A percentile compares a stretch with the other conserved stretches of the same genome.
Conservation (phyloP, 2,888 invertebrate genomes). For the Drosophila anomelani region DNA sequence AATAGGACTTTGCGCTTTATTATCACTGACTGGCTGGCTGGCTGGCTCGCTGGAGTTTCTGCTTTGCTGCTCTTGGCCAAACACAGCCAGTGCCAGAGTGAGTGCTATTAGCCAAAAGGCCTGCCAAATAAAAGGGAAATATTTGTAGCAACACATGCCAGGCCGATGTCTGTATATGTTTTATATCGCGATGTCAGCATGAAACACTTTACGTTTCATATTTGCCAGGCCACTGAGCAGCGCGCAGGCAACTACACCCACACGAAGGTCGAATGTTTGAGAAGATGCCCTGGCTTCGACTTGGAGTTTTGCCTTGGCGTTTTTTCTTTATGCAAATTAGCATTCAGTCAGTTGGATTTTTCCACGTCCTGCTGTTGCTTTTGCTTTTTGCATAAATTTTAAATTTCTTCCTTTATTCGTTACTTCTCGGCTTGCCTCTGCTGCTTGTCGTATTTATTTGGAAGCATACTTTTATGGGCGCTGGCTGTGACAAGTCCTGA, state of each 20-base stretch:
- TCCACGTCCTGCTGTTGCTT: slow-evolving; percentile 29
- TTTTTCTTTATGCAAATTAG: slow-evolving; percentile 77
- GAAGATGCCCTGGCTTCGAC: slow-evolving; percentile 8
- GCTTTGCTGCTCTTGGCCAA: slow-evolving; percentile 58
- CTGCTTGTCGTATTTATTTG: slow-evolving; percentile 36
- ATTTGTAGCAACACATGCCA: slow-evolving; percentile 45
- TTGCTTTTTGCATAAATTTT: slow-evolving; percentile 73
- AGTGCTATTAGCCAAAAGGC: slow-evolving; percentile 71
- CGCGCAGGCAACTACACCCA: slow-evolving; percentile 17
- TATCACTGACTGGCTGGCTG: slow-evolving; percentile 17
- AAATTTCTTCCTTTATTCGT: slow-evolving; percentile 68
- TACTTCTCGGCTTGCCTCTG: slow-evolving; percentile 30
- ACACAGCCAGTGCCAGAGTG: slow-evolving; percentile 28
- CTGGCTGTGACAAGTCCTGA: slow-evolving; percentile 61
- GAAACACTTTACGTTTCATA: slow-evolving; percentile 74
- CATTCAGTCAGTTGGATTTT: slow-evolving; percentile 50
- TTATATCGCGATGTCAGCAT: slow-evolving; percentile 76
- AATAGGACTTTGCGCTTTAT: slow-evolving; percentile 26
- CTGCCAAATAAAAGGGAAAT: slow-evolving; percentile 60
- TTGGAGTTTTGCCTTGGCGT: slow-evolving; percentile 60
- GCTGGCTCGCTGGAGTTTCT: slow-evolving; percentile 51
- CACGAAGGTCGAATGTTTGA: slow-evolving; percentile 9
- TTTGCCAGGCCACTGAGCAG: slow-evolving; percentile 67
- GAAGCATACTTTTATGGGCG: slow-evolving; percentile 63
- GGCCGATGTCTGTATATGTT: slow-evolving; percentile 18